phyloP scores from a whole-genome alignment of 2,888 invertebrate species.

The Melolontha melolontha region DNA sequence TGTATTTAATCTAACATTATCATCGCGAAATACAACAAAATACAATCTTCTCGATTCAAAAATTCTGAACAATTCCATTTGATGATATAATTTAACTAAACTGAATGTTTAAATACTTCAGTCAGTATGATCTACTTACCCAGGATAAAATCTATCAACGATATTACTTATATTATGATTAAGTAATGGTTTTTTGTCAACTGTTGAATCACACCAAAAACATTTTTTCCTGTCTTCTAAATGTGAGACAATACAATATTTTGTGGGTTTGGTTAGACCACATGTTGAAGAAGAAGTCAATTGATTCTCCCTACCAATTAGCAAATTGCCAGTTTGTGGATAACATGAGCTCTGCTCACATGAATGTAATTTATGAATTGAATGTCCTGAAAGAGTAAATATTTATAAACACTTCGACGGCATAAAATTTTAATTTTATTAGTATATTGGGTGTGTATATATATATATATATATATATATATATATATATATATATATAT shows the following conservation, averaged over 20 bases:
- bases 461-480: no score
- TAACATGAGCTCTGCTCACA: conserved; percentile 98
- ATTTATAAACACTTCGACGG: background rate
- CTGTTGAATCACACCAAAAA: conserved; percentile 93
- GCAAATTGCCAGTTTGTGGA: conserved; percentile 98
- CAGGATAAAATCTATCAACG: conserved; percentile 82
- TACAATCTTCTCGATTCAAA: no score
- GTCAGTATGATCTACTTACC: conserved; percentile 62
- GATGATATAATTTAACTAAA: no score
- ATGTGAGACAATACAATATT: conserved; percentile 97
- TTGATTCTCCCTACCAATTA: conserved; percentile 94
- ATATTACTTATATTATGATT: conserved; percentile 95
- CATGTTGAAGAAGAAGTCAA: conserved; percentile 96
- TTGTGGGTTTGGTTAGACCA: conserved; percentile 80
- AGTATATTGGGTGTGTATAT: no score
- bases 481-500: no score
- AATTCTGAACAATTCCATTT: no score
- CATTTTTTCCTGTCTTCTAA: conserved; percentile 94
- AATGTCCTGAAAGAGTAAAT: conserved; percentile 61
- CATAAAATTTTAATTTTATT: conserved; percentile 2
- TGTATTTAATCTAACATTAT: no score
- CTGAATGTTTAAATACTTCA: no score
- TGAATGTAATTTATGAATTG: conserved; percentile 75
- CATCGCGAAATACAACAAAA: no score
- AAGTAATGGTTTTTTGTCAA: conserved; percentile 74